Conservation (phyloP, 2,797 vertebrate species). For the Sandelia bainsii region DNA sequence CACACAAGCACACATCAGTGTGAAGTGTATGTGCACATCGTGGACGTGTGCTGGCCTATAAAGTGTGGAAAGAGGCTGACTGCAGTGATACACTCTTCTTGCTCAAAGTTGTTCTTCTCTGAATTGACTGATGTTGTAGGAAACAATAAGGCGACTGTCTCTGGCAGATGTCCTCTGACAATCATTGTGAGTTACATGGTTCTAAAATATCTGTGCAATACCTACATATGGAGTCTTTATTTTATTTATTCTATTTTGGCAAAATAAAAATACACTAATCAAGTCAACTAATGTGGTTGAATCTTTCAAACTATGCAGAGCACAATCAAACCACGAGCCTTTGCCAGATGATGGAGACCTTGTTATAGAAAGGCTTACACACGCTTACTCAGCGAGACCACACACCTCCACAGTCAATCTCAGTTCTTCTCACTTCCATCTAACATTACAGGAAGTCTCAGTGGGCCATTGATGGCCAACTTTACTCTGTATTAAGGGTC, state of each 20-base stretch:
- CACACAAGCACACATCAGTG: not conserved
- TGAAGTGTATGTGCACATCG: not conserved
- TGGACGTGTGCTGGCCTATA: not conserved
- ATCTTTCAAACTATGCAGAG: constrained; percentile 48
- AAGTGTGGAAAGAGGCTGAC: too few relatives aligned
- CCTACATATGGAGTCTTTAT: constrained; percentile 16
- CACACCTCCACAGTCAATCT: constrained; percentile 63
- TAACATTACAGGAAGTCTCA: constrained; percentile 44
- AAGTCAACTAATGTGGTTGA: constrained; percentile 55
- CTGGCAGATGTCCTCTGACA: constrained; percentile 3
- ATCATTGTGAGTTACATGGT: not conserved
- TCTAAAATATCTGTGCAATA: not conserved
- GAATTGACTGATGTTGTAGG: not conserved
- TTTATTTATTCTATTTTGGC: constrained; percentile 21
- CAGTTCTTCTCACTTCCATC: constrained; percentile 44
- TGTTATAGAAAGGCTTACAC: constrained; percentile 52
- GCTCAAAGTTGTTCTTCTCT: constrained; percentile 13
- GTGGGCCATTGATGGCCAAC: constrained; percentile 25
- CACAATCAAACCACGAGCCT: constrained; percentile 64
- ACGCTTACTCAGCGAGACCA: constrained; percentile 69
- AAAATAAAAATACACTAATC: constrained; percentile 44
- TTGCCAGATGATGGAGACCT: constrained; percentile 70
- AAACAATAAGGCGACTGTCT: constrained; percentile 3
- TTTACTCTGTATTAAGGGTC: constrained; percentile 26
- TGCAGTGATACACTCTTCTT: not conserved